A percentile compares a stretch with the other conserved stretches of the same genome.
phyloP scores from a whole-genome alignment of 1,140 invertebrate genomes.

The Dufourea novaeangliae region DNA sequence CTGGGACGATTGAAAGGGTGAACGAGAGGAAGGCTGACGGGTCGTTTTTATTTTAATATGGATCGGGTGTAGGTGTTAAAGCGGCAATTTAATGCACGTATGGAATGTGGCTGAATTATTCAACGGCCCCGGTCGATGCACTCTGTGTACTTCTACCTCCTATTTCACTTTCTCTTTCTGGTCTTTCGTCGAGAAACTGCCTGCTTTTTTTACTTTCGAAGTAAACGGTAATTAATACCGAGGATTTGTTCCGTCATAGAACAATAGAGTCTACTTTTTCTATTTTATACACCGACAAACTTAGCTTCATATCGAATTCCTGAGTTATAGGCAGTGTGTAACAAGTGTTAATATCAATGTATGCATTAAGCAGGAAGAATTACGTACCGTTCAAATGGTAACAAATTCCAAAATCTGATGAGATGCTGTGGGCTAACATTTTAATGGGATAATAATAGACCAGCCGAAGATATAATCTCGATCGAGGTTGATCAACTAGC shows the following conservation, averaged over 20 bases:
- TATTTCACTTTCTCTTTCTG: background rate
- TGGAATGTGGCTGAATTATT: background rate
- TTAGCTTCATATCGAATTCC: too few relatives aligned
- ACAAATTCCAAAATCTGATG: too few relatives aligned
- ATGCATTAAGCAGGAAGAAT: too few relatives aligned
- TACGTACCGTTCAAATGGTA: too few relatives aligned
- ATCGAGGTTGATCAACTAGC: background rate
- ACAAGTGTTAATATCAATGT: too few relatives aligned
- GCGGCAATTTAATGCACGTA: background rate
- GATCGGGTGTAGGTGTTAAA: background rate
- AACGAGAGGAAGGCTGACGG: background rate
- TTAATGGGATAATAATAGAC: too few relatives aligned
- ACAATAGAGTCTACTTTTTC: too few relatives aligned
- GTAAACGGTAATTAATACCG: background rate
- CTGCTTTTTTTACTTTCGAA: background rate
- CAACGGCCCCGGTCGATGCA: background rate
- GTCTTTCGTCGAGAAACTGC: background rate
- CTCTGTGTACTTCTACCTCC: background rate
- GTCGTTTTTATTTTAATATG: slow-evolving; percentile 2
- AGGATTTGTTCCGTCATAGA: too few relatives aligned
- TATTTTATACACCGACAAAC: too few relatives aligned
- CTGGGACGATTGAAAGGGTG: background rate
- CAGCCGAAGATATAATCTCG: too few relatives aligned
- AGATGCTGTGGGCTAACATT: too few relatives aligned
- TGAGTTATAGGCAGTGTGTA: too few relatives aligned